Base-by-base conservation (phyloP, 1,140 invertebrate genomes). In the Drosophila ironensis region DNA sequence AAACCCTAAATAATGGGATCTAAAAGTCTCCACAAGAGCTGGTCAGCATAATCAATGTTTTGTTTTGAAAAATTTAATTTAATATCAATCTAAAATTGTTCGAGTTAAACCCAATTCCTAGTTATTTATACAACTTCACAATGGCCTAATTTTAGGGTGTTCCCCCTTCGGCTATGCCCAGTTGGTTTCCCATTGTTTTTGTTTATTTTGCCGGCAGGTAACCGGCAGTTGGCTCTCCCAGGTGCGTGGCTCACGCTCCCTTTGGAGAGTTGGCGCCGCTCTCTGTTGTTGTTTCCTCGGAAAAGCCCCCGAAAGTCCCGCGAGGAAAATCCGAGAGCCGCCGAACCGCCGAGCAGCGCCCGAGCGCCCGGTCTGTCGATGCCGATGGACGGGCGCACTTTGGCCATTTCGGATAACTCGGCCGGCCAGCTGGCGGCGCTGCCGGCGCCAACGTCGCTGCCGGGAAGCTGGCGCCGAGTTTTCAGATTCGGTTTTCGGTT, bases 211-310 rank as follows among this genome's bases (percentile, higher is more conserved):
- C 78, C 78, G 80, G 80, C 28, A 38, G 12, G 6, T 8, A 27
- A 66, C 78, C 78, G 80, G 78, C 80, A 63, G 68, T 47, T 68
- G 48, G 12, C 40, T 60, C 40, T 61, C 57, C n/a, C 59, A 27
- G 35, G 19, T 54, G 53, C 3, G 3, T 4, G 3, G 20, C 0
- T 9, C 14, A 25, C 22, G 4, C 2, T 11, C 52, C 11, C 19
- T 27, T n/a, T 24, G 28, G 41, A 64, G 40, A 42, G 37, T 33
- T 33, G 52, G 70, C 57, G 52, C 57, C 28, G 68, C 73, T 84
- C 80, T 84, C 80, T 84, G 80, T 86, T 86, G 73, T 84, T 86
- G 74, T 86, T 86, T 86, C 80, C 71, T 84, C 80, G 74, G 73
- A 40, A 53, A 67, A 61, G 51, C 54, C 35, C 64, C 57, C n/a